Evolutionary conservation across 2,113 vertebrate genomes (phyloP).

Genomic region (Capreolus pygargus): DNA sequence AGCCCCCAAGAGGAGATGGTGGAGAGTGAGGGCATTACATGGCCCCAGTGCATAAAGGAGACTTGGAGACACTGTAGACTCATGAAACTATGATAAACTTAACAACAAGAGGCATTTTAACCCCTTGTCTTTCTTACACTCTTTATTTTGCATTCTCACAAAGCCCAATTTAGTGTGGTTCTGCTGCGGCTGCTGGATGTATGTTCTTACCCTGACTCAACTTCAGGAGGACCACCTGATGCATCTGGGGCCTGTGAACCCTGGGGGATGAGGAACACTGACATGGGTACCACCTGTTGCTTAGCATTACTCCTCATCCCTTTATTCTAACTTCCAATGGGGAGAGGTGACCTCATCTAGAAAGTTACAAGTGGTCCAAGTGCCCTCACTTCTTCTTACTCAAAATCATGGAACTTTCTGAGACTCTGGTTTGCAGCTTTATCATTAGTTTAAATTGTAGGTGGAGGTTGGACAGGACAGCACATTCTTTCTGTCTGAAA

Average conservation of each 20-base stretch:
- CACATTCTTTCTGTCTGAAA: neutral
- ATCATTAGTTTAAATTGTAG: neutral
- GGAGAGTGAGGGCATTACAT: neutral
- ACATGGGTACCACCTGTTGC: neutral
- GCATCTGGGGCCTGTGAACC: accelerated
- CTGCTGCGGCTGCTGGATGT: neutral
- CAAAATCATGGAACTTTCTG: neutral
- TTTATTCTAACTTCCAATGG: neutral
- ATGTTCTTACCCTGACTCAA: neutral
- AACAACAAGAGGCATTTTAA: neutral
- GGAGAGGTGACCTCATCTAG: neutral
- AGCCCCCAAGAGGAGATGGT: neutral
- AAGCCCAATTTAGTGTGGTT: neutral
- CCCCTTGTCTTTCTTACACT: neutral
- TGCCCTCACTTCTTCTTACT: neutral
- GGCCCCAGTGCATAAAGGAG: neutral
- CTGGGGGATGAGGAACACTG: accelerated
- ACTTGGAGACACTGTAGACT: neutral
- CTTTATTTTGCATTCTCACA: neutral
- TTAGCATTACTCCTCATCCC: neutral
- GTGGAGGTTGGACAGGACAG: neutral
- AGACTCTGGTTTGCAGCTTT: neutral
- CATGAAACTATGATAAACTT: neutral
- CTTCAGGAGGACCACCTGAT: accelerated
- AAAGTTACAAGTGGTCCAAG: neutral